A percentile compares a stretch with the other conserved stretches of the same genome.
Conservation (phyloP, 2,888 invertebrate species). For the Agapostemon virescens region DNA sequence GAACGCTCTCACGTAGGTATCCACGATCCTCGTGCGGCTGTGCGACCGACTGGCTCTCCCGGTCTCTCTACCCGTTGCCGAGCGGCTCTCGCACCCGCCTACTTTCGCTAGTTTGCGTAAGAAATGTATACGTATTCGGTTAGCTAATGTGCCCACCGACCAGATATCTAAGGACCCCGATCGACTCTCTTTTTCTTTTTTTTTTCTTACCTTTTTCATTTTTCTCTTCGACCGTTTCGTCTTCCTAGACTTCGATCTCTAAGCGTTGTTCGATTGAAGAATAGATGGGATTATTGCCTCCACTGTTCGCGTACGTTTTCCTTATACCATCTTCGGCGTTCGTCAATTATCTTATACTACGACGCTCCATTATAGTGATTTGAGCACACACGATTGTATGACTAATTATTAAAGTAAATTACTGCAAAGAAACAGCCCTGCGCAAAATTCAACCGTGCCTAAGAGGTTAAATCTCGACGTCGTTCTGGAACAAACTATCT, state of each 20-base stretch:
- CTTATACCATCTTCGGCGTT: neutral
- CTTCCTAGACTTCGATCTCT: neutral
- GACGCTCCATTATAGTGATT: too few species aligned
- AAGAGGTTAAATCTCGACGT: too few species aligned
- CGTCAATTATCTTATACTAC: too few species aligned
- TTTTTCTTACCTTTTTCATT: slow-evolving; percentile 5
- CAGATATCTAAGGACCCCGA: slow-evolving; percentile 50
- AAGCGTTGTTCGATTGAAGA: neutral
- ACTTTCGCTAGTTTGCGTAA: slow-evolving; percentile 80
- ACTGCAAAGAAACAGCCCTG: too few species aligned
- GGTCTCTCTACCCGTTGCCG: slow-evolving; percentile 46
- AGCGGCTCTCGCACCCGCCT: slow-evolving; percentile 69
- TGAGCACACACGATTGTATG: too few species aligned
- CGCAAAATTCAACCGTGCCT: too few species aligned
- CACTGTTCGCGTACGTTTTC: neutral
- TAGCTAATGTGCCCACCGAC: slow-evolving; percentile 70
- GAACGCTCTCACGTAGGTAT: slow-evolving; percentile 51
- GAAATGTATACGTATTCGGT: slow-evolving; percentile 74
- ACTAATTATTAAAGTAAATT: too few species aligned
- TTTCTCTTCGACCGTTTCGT: neutral
- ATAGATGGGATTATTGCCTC: neutral
- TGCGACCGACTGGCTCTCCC: slow-evolving; percentile 24
- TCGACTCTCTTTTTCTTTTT: slow-evolving; percentile 24
- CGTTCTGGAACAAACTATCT: too few species aligned
- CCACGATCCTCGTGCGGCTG: slow-evolving; percentile 23